Evolutionary conservation across 2,797 vertebrate species (phyloP).

Genomic region (Enoplosus armatus): DNA sequence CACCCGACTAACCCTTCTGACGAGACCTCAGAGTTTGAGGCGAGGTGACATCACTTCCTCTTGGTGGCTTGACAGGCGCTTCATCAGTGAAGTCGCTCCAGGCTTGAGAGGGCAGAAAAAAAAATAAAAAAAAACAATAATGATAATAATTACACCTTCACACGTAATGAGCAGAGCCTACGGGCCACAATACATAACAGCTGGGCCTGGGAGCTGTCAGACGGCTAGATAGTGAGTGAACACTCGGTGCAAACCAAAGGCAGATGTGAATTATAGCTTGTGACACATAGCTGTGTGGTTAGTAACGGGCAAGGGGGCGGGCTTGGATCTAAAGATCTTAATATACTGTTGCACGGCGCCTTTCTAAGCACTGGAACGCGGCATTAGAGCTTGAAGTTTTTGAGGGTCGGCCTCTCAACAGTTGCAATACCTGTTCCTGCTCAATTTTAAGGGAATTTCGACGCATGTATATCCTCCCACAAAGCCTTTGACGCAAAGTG

Average conservation of each 20-base stretch:
- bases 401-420: neutral
- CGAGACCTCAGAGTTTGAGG: conserved; percentile 60
- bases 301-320: conserved; percentile 46
- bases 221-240: conserved; percentile 64
- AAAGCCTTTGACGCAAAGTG: neutral
- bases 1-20: conserved; percentile 29
- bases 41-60: conserved; percentile 79
- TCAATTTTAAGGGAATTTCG: neutral
- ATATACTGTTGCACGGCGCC: conserved; percentile 40
- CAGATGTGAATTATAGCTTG: conserved; percentile 78
- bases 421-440: neutral
- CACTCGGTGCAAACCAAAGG: conserved; percentile 69
- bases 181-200: conserved; percentile 74
- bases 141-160: conserved; percentile 84
- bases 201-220: conserved; percentile 80
- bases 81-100: conserved; percentile 68
- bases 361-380: conserved; percentile 39
- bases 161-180: conserved; percentile 78
- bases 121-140: conserved; percentile 68
- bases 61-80: conserved; percentile 62
- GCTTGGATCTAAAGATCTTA: conserved; percentile 54
- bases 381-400: conserved; percentile 1
- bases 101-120: conserved; percentile 59
- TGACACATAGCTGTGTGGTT: conserved; percentile 75
- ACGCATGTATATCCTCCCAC: neutral